Conservation (phyloP, 2,888 invertebrate genomes). For the Ctena decussata region DNA sequence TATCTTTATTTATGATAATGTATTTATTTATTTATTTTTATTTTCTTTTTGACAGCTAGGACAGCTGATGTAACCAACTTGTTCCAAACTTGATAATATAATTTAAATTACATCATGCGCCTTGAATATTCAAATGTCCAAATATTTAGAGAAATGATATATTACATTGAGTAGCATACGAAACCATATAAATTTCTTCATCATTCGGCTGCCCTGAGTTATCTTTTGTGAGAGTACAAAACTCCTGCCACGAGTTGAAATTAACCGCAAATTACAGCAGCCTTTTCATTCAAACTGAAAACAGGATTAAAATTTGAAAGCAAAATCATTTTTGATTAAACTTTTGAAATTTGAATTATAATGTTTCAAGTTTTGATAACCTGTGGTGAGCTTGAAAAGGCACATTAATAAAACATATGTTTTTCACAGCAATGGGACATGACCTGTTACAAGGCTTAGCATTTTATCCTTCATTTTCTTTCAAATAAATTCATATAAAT, state of each 20-base stretch:
- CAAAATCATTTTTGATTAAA: background rate
- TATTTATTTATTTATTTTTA: too few species aligned
- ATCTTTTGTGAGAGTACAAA: background rate
- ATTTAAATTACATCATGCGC: too few species aligned
- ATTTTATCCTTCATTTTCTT: background rate
- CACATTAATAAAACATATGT: conserved; percentile 3
- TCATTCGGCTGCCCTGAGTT: too few species aligned
- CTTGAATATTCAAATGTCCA: too few species aligned
- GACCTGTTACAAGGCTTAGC: background rate
- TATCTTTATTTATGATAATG: too few species aligned
- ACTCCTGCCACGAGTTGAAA: background rate
- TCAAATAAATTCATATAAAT: background rate
- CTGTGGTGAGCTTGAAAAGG: background rate
- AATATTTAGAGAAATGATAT: too few species aligned
- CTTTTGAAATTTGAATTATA: background rate
- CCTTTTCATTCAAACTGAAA: background rate
- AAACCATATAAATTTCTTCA: too few species aligned
- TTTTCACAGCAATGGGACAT: background rate
- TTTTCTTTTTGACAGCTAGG: too few species aligned
- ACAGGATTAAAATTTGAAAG: background rate
- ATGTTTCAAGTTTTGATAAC: background rate
- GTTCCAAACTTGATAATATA: too few species aligned
- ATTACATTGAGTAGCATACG: too few species aligned
- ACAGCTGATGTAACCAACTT: too few species aligned
- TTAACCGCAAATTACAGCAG: background rate